A percentile compares a stretch with the other conserved stretches of the same genome.
phyloP scores from a whole-genome alignment of 2,888 invertebrate species.

The Isoperla grammatica region DNA sequence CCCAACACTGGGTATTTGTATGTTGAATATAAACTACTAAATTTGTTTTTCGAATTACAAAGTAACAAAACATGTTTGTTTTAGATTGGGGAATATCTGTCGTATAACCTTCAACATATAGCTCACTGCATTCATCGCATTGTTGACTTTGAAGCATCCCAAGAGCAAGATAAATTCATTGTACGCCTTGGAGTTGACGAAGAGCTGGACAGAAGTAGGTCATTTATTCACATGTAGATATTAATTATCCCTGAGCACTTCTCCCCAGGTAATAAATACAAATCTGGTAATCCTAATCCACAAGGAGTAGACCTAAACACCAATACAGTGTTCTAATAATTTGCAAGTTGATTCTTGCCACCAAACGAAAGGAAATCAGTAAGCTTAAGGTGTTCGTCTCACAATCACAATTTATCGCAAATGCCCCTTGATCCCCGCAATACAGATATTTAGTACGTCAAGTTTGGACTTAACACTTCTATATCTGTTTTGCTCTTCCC shows the following conservation, averaged over 20 bases:
- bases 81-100: constrained; percentile 41
- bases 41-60: too few relatives aligned
- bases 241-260: not conserved
- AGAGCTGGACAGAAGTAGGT: constrained; percentile 66
- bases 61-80: constrained; percentile 37
- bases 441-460: too few relatives aligned
- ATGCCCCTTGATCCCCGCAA: too few relatives aligned
- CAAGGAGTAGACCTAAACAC: too few relatives aligned
- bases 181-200: constrained; percentile 71
- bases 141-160: constrained; percentile 62
- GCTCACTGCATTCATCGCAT: constrained; percentile 65
- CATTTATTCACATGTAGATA: not conserved
- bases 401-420: not conserved
- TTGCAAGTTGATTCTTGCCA: too few relatives aligned
- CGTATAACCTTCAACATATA: constrained; percentile 50
- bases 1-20: too few relatives aligned
- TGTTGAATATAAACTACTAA: too few relatives aligned
- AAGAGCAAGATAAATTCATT: constrained; percentile 59
- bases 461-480: too few relatives aligned
- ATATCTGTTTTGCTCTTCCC: too few relatives aligned
- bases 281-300: too few relatives aligned
- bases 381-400: not conserved
- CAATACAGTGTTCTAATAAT: too few relatives aligned
- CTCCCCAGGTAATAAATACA: not conserved
- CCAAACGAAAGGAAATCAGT: not conserved